Evolutionary conservation across 2,888 invertebrate genomes (phyloP), one percentile per base, ranked within the genome.

Genomic region (Lasioglossum figueresi): DNA sequence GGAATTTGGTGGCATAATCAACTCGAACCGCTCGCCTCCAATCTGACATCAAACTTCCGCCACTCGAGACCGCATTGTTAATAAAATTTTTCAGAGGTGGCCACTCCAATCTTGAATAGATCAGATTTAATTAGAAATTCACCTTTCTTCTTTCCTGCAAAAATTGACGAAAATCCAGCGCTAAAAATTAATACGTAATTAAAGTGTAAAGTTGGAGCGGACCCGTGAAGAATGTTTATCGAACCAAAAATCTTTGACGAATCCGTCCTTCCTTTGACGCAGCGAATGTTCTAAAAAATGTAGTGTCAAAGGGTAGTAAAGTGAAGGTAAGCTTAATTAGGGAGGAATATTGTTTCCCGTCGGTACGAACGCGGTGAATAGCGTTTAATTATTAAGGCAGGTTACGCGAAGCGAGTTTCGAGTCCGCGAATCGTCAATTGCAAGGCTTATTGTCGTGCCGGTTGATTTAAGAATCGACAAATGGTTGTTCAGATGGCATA

Each of bases 1-100:
- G 91, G 91, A 92, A 93, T 92, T 93, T 92, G 91, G 91, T 63
- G 56, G 80, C 79, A 82, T 76, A 80, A 77, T 83, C 76, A 80
- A 68, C 48, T 27, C 66, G 66, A 37, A 27, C 59, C 37, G 10
- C 23, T 59, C 37, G 37, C 19, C 68, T 68, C 19, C 66, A 23
- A 23, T 10, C 10, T 68, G 37, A 10, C 34, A 19, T 37, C 1
- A 3, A 34, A 23, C 34, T n/a, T 37, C 1, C 37, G 37, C 23
- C 19, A 10, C 12, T 37, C 23, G 0, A 34, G 16, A 5, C 4
- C 19, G 31, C 27, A 3, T 34, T 34, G 4, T 27, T n/a, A 27
- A 31, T 63, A 2, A 31, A 2, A 31, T 63, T 31, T 31, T 63
- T 27, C 10, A 14, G 4, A 16, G 8, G 52, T 48, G 4, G 48